Evolutionary conservation across 1,140 invertebrate genomes (phyloP), one percentile per base, ranked within the genome.

Genomic region (Nilaparvata lugens): DNA sequence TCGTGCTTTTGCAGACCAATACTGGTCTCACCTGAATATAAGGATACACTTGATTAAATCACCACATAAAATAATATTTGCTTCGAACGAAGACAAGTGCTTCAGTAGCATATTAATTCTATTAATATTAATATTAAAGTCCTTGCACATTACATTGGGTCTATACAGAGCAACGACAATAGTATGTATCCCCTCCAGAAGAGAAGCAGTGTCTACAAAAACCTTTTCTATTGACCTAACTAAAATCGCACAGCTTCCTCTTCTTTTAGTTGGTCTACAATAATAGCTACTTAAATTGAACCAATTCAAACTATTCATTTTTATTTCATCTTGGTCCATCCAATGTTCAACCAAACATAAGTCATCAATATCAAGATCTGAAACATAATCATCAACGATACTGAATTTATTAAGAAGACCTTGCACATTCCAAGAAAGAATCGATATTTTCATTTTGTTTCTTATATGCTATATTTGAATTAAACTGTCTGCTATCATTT

Each of bases 311-410:
- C 52, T 5, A 53, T 53, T 6, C n/a, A 53, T 18, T n/a, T 19
- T 13, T 23, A 53, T 53, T 19, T 53, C 52, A 2, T 53, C 21
- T 25, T 16, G 14, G n/a, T n/a, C 16, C 14, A 53, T 21, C 52
- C 52, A 53, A 13, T 53, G 52, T 24, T 53, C 52, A 53, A 53
- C 28, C 14, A 53, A n/a, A 53, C 52, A 53, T 23, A 53, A 19
- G 19, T 6, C 52, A 53, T 53, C 52, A 18, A 53, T 24, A 6
- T 53, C 28, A 18, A 53, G 23, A 53, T 19, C 19, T 23, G n/a
- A n/a, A 19, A 53, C 21, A 53, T 18, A 53, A n/a, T 24, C 21
- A 3, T 53, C 52, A 19, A 23, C 52, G 4, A 53, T 24, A 53
- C 28, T 53, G 16, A 16, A 53, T 24, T 53, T 53, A 23, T 53